Evolutionary conservation across 2,797 vertebrate species (phyloP), one percentile per base, ranked within the genome.

Genomic region (Scomberomorus guttatus): DNA sequence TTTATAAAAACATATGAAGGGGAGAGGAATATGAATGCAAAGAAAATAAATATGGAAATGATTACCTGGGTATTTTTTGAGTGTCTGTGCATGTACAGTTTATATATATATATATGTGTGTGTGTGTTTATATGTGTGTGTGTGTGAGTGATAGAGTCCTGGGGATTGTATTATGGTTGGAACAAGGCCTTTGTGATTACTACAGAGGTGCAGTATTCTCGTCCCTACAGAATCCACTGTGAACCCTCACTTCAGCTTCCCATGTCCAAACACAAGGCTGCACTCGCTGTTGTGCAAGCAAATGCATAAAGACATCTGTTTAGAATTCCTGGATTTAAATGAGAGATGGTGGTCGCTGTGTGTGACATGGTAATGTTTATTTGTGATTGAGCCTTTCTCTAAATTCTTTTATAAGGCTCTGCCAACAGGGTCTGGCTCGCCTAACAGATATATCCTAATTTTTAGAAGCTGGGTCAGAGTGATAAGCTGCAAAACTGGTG

Each of bases 21-120:
- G 48, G 63, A 71, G 59, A 82, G 73, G 65, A 77, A 82, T 57
- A 71, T 65, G 44, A 87, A 89, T 22, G 57, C 75, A 86, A 87
- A 80, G 79, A 77, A 87, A 88, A 87, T 72, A 85, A 89, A 87
- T 81, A 85, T 92, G 88, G 85, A 87, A 92, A 90, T 90, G 73
- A 92, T 92, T 87, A 89, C 80, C 66, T 65, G 62, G 54, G 67
- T 82, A 64, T 80, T 86, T 84, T 81, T 61, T 77, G 58, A 74
- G 75, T 71, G 73, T 76, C 32, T 62, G 62, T 4, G 34, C 52
- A 68, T 80, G 50, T 57, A 39, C 27, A 62, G 39, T 48, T n/a
- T n/a, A 39, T 52, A 20, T 68, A 51, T 75, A 48, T 46, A 59
- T 68, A 32, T 59, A 55, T 75, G 75, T 58, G 70, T 75, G 79